Base-by-base conservation (phyloP, 2,113 vertebrate species). In the Gorilla gorilla region DNA sequence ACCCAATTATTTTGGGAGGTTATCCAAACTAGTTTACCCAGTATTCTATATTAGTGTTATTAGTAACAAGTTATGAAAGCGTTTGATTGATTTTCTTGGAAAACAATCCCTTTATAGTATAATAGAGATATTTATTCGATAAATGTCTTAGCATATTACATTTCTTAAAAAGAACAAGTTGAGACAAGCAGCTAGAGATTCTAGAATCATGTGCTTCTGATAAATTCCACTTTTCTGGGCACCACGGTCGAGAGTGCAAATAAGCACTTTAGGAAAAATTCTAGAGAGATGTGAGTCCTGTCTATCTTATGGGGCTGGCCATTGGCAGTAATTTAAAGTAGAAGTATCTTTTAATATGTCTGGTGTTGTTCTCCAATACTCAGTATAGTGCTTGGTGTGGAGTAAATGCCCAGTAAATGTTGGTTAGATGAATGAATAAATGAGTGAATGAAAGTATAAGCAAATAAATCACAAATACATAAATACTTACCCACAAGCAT, bases 1-100 rank as follows among this genome's bases (percentile, higher is more conserved):
- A 96, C 70, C 0, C 92, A 96, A 97, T 98, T 97, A 98, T 80
- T 97, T 80, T 50, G 84, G 40, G 85, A 98, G 96, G 84, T 96
- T 98, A 97, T 66, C 90, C 95, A 97, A 95, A 82, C 78, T 93
- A 93, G 20, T 95, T 98, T 96, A 96, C 40, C 79, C 1, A 14
- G 90, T 97, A 25, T 90, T 98, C 72, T 76, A 48, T 95, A 83
- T 86, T 70, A 43, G 22, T 45, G 9, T 40, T 52, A 18, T 94
- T 97, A 97, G 94, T 78, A 78, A 89, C 93, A 96, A 93, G 61
- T 64, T 97, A 96, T 96, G 48, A 96, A 95, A 94, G n/a, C 55
- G 85, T 88, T 93, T 93, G 73, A 96, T 95, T 78, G 75, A 97
- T 97, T 93, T 97, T 95, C 72, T 81, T 81, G 75, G 76, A 97